A percentile compares a stretch with the other conserved stretches of the same genome.
Evolutionary conservation across 1,140 invertebrate species (phyloP).

Genomic region (Meloidogyne chitwoodi): DNA sequence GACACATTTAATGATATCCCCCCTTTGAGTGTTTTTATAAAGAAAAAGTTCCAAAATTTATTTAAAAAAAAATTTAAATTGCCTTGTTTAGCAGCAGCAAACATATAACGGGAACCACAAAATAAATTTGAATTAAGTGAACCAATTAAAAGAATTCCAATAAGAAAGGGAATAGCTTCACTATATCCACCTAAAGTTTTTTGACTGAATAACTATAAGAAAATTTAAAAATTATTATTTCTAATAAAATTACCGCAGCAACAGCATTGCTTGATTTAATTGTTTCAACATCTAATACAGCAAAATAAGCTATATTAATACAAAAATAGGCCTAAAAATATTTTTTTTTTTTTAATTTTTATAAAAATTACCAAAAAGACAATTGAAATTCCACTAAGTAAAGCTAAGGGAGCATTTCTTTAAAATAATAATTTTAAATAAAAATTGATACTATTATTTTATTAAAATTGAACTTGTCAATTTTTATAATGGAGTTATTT

Average conservation of each 20-base stretch:
- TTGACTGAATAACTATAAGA: constrained; percentile 55
- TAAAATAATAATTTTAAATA: constrained; percentile 16
- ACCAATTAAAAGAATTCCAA: constrained; percentile 53
- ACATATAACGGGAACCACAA: constrained; percentile 59
- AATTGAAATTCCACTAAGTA: constrained; percentile 63
- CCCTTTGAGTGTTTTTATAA: too few relatives aligned
- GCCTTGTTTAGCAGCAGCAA: constrained; percentile 58
- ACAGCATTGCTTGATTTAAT: constrained; percentile 63
- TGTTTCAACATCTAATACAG: constrained; percentile 62
- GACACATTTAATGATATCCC: too few relatives aligned
- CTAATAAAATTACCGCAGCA: constrained; percentile 61
- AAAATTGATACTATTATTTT: too few relatives aligned
- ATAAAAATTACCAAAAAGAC: constrained; percentile 63
- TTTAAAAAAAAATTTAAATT: neutral
- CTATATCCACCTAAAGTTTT: constrained; percentile 52
- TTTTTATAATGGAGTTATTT: too few relatives aligned
- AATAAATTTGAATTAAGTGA: constrained; percentile 58
- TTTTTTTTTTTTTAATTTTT: constrained; percentile 58
- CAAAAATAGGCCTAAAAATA: constrained; percentile 62
- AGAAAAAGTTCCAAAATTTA: too few relatives aligned
- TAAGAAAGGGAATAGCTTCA: constrained; percentile 52
- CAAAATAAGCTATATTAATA: constrained; percentile 64
- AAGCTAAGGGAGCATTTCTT: constrained; percentile 64
- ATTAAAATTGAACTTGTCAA: too few relatives aligned
- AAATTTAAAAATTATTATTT: neutral